phyloP scores from a whole-genome alignment of 2,888 invertebrate species.

The Pyrrhia umbra region DNA sequence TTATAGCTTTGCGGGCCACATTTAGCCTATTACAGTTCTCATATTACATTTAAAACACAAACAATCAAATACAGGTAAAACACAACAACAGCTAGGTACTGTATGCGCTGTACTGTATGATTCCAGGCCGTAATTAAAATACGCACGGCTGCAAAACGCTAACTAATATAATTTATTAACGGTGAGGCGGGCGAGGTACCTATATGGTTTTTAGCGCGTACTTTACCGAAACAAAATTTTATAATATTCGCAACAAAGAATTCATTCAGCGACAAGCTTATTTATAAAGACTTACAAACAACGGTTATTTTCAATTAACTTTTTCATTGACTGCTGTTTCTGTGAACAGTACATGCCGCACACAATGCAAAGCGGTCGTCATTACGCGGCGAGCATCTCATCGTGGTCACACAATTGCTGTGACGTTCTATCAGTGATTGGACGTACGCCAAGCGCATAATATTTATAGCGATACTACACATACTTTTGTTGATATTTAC shows the following conservation, averaged over 20 bases:
- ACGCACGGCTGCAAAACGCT: background rate
- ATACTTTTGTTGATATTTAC: background rate
- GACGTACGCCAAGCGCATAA: conserved; percentile 22
- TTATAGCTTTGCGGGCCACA: too few species aligned
- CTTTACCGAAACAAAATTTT: conserved; percentile 1
- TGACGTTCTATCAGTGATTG: conserved; percentile 18
- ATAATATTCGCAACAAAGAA: background rate
- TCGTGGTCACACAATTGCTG: conserved; percentile 7
- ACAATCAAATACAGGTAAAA: conserved; percentile 1
- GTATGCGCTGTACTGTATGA: conserved; percentile 1
- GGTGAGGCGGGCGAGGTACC: background rate
- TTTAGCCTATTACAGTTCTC: too few species aligned
- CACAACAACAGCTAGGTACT: too few species aligned
- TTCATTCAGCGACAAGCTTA: background rate
- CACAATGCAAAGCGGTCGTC: background rate
- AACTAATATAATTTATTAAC: background rate
- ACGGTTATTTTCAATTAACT: background rate
- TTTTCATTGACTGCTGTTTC: background rate
- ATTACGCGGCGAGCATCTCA: background rate
- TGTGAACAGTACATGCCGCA: background rate
- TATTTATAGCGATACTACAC: conserved; percentile 35
- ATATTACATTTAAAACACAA: background rate
- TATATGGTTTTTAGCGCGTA: background rate
- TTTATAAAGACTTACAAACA: background rate
- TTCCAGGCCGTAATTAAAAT: background rate